Conservation (phyloP, 2,888 invertebrate genomes). For the Endomychus coccineus region DNA sequence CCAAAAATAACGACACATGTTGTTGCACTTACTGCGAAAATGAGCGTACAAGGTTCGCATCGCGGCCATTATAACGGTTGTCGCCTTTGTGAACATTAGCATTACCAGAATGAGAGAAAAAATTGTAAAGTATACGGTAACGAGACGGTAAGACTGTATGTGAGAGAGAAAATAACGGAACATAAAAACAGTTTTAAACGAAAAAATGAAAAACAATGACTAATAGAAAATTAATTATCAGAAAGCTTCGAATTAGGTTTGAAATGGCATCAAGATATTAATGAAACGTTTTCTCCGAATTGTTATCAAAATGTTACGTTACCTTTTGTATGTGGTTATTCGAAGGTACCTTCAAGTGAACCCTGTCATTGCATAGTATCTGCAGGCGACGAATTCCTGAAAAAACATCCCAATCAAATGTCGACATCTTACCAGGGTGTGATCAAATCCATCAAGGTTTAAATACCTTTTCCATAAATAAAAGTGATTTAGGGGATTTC, state of each 20-base stretch:
- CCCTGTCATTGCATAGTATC: conserved; percentile 4
- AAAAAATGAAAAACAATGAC: background rate
- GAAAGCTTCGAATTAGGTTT: no score
- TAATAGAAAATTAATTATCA: no score
- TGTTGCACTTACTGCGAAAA: conserved; percentile 44
- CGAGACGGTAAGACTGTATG: background rate
- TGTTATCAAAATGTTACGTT: no score
- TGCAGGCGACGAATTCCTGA: conserved; percentile 11
- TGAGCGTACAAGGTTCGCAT: conserved; percentile 42
- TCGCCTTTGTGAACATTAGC: conserved; percentile 36
- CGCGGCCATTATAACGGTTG: conserved; percentile 43
- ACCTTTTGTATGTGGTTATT: conserved; percentile 8
- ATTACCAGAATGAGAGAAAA: conserved; percentile 23
- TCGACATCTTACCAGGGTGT: no score
- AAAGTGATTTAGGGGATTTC: no score
- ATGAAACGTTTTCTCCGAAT: no score
- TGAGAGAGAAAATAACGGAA: conserved; percentile 5
- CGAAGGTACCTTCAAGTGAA: conserved; percentile 9
- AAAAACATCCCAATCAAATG: conserved; percentile 3
- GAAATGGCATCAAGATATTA: no score
- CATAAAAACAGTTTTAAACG: conserved; percentile 5
- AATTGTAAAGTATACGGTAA: conserved; percentile 12
- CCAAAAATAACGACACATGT: no score
- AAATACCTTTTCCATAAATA: no score
- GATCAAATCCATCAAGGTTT: no score